These are phyloP conservation scores for Corythornis vintsioides DNA, from an alignment of 2,113 vertebrate genomes.

Conservation along the genomic window DNA sequence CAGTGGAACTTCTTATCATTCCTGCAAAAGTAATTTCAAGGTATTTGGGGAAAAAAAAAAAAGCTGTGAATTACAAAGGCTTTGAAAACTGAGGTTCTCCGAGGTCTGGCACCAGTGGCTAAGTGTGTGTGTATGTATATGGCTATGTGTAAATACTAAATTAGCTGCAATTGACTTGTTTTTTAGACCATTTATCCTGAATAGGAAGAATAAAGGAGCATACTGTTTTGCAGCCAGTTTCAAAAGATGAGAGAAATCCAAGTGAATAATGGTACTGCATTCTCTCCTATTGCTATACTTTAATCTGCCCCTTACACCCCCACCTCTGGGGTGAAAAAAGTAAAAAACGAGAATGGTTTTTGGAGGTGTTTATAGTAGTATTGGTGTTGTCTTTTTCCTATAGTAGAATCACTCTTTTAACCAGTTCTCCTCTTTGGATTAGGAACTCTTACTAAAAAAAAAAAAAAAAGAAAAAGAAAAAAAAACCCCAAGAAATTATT, in stretches of 20 bases:
- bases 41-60: background rate
- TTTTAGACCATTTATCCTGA: background rate
- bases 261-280: background rate
- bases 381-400: background rate
- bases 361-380: background rate
- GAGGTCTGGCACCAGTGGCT: background rate
- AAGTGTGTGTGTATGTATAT: background rate
- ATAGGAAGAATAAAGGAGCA: background rate
- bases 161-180: background rate
- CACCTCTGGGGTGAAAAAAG: rapidly evolving
- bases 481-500: background rate
- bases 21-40: background rate
- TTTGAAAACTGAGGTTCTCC: background rate
- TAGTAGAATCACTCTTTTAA: background rate
- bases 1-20: background rate
- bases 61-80: background rate
- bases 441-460: background rate
- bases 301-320: background rate
- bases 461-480: background rate
- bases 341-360: background rate
- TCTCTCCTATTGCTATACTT: background rate
- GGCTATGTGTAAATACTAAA: background rate
- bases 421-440: background rate
- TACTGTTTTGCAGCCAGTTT: background rate
- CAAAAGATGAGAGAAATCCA: background rate